These are phyloP conservation scores for Lochmaea capreae DNA, from an alignment of 2,888 invertebrate genomes.

Conservation along the genomic window DNA sequence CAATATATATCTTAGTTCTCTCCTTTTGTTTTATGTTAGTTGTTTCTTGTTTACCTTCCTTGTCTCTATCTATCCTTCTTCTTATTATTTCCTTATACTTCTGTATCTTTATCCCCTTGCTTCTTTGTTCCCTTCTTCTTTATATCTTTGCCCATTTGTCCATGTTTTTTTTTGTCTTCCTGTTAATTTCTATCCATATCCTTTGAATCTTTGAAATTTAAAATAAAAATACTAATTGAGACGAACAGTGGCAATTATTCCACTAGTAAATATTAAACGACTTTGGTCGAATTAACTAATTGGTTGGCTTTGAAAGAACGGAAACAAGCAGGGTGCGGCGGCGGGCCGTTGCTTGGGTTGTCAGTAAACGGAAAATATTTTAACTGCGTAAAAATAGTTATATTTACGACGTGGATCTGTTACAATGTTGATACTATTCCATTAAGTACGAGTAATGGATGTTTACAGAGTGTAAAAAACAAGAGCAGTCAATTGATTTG, in stretches of 20 bases:
- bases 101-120: too few relatives aligned
- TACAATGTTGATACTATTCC: background rate
- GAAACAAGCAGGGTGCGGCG: background rate
- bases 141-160: too few relatives aligned
- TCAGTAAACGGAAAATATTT: background rate
- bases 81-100: too few relatives aligned
- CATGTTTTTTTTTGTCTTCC: background rate
- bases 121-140: too few relatives aligned
- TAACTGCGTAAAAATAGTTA: background rate
- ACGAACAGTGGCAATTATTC: background rate
- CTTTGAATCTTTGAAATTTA: too few relatives aligned
- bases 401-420: background rate
- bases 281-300: conserved; percentile 9
- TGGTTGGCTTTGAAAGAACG: background rate
- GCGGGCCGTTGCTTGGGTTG: background rate
- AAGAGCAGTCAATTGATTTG: too few relatives aligned
- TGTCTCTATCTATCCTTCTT: too few relatives aligned
- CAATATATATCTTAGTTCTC: too few relatives aligned
- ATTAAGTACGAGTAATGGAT: background rate
- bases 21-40: too few relatives aligned
- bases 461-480: background rate
- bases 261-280: background rate
- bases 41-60: too few relatives aligned
- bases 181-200: background rate
- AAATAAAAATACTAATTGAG: background rate